Evolutionary conservation across 2,888 invertebrate genomes (phyloP).

Genomic region (Agapetus fuscipes): DNA sequence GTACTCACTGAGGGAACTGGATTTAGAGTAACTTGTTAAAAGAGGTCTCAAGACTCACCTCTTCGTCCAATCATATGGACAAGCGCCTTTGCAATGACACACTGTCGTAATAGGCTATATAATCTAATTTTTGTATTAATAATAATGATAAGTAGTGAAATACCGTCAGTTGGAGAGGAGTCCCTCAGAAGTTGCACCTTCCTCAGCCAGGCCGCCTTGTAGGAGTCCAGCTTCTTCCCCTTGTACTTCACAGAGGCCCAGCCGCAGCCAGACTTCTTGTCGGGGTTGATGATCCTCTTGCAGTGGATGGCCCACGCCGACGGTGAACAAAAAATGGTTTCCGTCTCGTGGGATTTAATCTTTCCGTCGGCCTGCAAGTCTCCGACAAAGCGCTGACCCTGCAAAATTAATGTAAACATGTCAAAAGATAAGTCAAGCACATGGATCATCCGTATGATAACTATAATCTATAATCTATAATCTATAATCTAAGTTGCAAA

Average conservation of each 20-base stretch:
- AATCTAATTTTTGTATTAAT: no score
- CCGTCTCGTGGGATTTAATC: constrained; percentile 81
- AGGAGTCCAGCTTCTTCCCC: constrained; percentile 79
- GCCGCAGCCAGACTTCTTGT: constrained; percentile 86
- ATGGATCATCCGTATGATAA: no score
- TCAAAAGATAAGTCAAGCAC: no score
- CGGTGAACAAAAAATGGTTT: constrained; percentile 79
- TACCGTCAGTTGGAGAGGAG: constrained; percentile 26
- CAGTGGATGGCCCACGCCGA: constrained; percentile 92
- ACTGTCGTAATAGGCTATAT: background rate
- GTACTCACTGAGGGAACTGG: background rate
- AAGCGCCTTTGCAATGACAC: no score
- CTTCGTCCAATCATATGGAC: no score
- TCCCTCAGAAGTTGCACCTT: constrained; percentile 54
- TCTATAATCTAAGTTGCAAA: no score
- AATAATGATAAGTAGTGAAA: no score
- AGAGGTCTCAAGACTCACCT: no score
- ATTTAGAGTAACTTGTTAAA: no score
- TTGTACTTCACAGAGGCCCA: constrained; percentile 88
- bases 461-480: no score
- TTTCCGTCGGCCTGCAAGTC: constrained; percentile 79
- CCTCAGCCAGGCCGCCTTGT: constrained; percentile 76
- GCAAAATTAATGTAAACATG: no score
- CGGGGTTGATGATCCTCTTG: constrained; percentile 82
- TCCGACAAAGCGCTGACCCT: constrained; percentile 85